These are phyloP conservation scores for Leptopilina boulardi DNA, from an alignment of 1,140 invertebrate species.

Conservation along the genomic window DNA sequence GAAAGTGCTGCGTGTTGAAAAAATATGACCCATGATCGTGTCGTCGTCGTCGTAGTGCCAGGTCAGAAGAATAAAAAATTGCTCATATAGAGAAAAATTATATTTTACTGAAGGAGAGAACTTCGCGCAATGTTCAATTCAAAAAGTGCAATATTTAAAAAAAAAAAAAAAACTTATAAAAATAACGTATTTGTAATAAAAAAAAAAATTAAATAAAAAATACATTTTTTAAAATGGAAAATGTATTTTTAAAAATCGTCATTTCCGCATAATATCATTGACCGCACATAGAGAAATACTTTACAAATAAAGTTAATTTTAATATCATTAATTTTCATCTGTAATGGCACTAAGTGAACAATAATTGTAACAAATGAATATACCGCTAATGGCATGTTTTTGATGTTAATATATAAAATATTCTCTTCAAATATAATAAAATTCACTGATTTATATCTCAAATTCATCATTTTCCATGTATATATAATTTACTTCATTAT, in stretches of 20 bases:
- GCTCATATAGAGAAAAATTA: neutral
- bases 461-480: too few relatives aligned
- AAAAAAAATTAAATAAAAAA: too few relatives aligned
- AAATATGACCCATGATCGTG: slow-evolving; percentile 29
- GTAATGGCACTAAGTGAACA: neutral
- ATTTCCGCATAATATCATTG: too few relatives aligned
- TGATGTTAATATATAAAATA: neutral
- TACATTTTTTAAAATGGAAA: too few relatives aligned
- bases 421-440: too few relatives aligned
- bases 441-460: too few relatives aligned
- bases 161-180: neutral
- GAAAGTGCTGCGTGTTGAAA: slow-evolving; percentile 2
- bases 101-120: neutral
- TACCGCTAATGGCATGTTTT: neutral
- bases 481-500: too few relatives aligned
- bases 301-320: neutral
- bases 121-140: neutral
- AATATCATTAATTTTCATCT: neutral
- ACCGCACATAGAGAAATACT: neutral
- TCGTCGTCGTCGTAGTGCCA: neutral
- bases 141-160: neutral
- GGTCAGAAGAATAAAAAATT: slow-evolving; percentile 4
- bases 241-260: too few relatives aligned
- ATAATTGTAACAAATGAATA: slow-evolving; percentile 11
- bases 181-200: neutral